phyloP scores from a whole-genome alignment of 2,888 invertebrate genomes.

The Trachelus stipa region DNA sequence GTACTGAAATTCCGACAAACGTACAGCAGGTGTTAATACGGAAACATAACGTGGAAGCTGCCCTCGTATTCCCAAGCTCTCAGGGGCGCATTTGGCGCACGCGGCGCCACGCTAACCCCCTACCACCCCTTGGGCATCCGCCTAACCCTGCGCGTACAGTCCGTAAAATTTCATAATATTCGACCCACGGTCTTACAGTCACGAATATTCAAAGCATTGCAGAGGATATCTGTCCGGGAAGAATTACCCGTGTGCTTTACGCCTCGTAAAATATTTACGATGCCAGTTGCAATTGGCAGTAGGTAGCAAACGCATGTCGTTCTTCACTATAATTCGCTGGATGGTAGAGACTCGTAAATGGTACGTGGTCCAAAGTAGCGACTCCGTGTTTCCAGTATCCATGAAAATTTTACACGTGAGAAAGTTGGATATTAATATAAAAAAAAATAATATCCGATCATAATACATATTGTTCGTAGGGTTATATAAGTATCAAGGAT shows the following conservation, averaged over 20 bases:
- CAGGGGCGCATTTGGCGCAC: slow-evolving; percentile 29
- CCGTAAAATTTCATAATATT: slow-evolving; percentile 18
- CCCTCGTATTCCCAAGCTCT: slow-evolving; percentile 25
- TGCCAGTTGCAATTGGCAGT: not conserved
- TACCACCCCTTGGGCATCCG: slow-evolving; percentile 24
- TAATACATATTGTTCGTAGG: not conserved
- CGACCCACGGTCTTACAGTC: not conserved
- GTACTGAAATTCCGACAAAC: slow-evolving; percentile 19
- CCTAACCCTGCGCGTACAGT: slow-evolving; percentile 14
- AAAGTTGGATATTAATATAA: not conserved
- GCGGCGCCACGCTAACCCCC: slow-evolving; percentile 32
- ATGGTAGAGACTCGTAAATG: not conserved
- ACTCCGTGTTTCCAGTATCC: not conserved
- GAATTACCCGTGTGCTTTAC: not conserved
- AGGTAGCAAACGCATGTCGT: not conserved
- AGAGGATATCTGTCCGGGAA: slow-evolving; percentile 6
- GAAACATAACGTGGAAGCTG: slow-evolving; percentile 46
- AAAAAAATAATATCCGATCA: too few relatives aligned
- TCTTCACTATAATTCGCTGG: not conserved
- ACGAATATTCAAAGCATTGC: slow-evolving; percentile 7
- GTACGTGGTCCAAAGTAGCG: not conserved
- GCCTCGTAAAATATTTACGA: not conserved
- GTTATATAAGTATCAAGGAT: not conserved
- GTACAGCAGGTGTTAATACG: slow-evolving; percentile 50
- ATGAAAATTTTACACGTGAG: not conserved